phyloP scores from a whole-genome alignment of 92 coral and sea anemone genomes.

The Scolanthus callimorphus region DNA sequence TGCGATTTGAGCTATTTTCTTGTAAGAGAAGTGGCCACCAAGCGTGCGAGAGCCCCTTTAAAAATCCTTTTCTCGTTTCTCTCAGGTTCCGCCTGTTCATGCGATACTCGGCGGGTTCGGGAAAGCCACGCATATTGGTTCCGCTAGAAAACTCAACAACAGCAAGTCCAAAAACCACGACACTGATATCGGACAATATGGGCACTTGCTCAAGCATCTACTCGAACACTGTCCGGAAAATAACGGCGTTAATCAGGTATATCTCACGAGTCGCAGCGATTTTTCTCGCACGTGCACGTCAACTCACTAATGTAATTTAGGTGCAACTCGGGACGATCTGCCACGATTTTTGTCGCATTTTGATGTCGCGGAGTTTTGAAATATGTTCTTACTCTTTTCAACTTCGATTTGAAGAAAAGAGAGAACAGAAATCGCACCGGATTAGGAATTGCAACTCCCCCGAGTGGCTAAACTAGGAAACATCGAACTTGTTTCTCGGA shows the following conservation, averaged over 20 bases:
- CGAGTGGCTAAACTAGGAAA: not conserved
- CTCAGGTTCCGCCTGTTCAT: conserved; percentile 14
- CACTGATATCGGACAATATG: conserved; percentile 9
- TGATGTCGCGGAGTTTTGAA: not conserved
- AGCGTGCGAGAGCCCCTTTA: no score
- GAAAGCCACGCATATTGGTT: conserved; percentile 8
- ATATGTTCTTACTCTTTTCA: not conserved
- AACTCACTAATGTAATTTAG: no score
- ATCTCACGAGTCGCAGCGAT: no score
- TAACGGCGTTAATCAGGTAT: conserved; percentile 2
- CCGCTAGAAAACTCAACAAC: conserved; percentile 10
- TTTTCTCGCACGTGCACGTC: no score
- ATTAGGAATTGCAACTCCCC: not conserved
- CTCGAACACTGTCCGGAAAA: conserved; percentile 5
- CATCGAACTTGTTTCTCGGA: no score
- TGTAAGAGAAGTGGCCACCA: no score
- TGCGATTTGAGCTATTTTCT: no score
- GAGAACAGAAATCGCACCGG: no score
- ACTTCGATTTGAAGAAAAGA: no score
- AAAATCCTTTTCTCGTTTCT: no score
- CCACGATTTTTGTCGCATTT: not conserved
- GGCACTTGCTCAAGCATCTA: conserved; percentile 1
- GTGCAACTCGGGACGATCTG: no score
- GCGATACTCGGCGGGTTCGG: conserved; percentile 22
- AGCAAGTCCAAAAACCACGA: conserved; percentile 1